Evolutionary conservation across 1,140 invertebrate species (phyloP), one percentile per base, ranked within the genome.

Genomic region (Sminthurinus signatus): DNA sequence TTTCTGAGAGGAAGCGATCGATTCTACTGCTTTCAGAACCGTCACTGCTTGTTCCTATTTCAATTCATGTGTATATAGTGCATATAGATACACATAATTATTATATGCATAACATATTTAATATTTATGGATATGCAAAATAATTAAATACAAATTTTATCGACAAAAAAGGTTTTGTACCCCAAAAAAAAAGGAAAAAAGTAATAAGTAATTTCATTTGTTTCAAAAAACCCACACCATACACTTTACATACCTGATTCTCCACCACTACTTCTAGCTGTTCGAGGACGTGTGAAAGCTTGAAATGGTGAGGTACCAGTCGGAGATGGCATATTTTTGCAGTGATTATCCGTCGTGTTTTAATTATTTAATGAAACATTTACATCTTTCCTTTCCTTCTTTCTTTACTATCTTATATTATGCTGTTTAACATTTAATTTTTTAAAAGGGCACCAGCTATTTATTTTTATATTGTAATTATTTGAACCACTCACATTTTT

Each of bases 1-100:
- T 23, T 25, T 60, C 57, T 4, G 25, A 19, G 5, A 60, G 57
- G 27, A 60, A 46, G 12, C 57, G 57, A 48, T 43, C 57, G 2
- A 60, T 27, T 29, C 57, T 12, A 19, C 25, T 60, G n/a, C 19
- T 56, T 8, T 56, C 54, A 12, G 32, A 32, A 14, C 54, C 36
- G 28, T 56, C 54, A 31, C 54, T 56, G 36, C 36, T 56, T n/a
- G 8, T 56, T 42, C 32, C 54, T 36, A 28, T 19, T 19, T 8
- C 8, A 19, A 39, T 39, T 39, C n/a, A n/a, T 39, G 17, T 10
- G 8, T 39, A 39, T 10, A 10, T 39, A 10, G 17, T 39, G 8
- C 8, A 39, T 8, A 10, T 39, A 39, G 36, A 39, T 39, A 39
- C 8, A 17, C 36, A 10, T 5, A 48, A 48, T 19, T 48, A 48